Evolutionary conservation across 2,888 invertebrate genomes (phyloP).

Genomic region (Lycaena phlaeas): DNA sequence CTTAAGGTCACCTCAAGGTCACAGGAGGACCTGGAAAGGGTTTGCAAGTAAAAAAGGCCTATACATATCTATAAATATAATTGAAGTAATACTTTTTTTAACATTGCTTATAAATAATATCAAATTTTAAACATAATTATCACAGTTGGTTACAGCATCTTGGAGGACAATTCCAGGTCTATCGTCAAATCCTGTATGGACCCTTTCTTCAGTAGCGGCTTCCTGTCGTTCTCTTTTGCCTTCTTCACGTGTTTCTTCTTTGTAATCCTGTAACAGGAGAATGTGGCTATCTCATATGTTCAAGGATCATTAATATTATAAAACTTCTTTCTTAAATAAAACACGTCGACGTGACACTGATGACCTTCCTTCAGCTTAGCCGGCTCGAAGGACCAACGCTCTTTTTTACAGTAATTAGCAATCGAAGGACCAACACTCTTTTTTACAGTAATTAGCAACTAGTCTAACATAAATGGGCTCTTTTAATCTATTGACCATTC

Average conservation of each 20-base stretch:
- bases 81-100: slow-evolving; percentile 43
- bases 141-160: slow-evolving; percentile 65
- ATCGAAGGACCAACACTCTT: too few species aligned
- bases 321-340: too few species aligned
- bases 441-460: too few species aligned
- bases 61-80: slow-evolving; percentile 44
- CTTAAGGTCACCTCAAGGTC: too few species aligned
- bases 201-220: slow-evolving; percentile 68
- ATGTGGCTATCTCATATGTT: not conserved
- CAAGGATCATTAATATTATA: too few species aligned
- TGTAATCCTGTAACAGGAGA: slow-evolving; percentile 43
- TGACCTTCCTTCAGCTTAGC: too few species aligned
- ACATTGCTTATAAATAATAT: slow-evolving; percentile 33
- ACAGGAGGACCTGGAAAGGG: too few species aligned
- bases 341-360: too few species aligned
- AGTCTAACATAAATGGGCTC: too few species aligned
- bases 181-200: slow-evolving; percentile 63
- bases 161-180: slow-evolving; percentile 58
- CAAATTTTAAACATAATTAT: slow-evolving; percentile 34
- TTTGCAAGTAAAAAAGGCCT: slow-evolving; percentile 14
- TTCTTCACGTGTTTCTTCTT: slow-evolving; percentile 76
- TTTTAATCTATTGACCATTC: too few species aligned
- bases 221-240: slow-evolving; percentile 72
- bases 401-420: too few species aligned
- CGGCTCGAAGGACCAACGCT: too few species aligned